Conservation (phyloP, 1,140 invertebrate species). For the Cydia strobilella region DNA sequence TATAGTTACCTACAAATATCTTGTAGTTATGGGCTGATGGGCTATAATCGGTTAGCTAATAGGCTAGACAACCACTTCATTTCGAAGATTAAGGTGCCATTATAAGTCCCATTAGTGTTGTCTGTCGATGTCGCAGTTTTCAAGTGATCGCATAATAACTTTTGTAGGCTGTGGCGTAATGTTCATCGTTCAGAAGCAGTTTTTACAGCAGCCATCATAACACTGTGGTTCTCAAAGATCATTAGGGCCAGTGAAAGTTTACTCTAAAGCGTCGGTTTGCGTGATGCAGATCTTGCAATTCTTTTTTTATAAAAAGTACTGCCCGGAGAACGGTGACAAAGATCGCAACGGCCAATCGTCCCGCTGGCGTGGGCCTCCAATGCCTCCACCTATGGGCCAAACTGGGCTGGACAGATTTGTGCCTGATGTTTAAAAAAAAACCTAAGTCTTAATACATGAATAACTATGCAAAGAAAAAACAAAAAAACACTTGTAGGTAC, state of each 20-base stretch:
- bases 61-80: not conserved
- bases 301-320: not conserved
- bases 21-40: not conserved
- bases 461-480: not conserved
- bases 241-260: slow-evolving; percentile 15
- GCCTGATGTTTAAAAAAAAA: not conserved
- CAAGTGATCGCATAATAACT: not conserved
- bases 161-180: not conserved
- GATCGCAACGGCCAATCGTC: too few relatives aligned
- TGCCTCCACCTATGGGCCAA: too few relatives aligned
- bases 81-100: not conserved
- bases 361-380: too few relatives aligned
- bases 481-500: too few relatives aligned
- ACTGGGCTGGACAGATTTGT: too few relatives aligned
- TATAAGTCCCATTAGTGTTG: not conserved
- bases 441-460: not conserved
- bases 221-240: not conserved
- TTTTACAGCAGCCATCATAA: not conserved
- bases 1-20: not conserved
- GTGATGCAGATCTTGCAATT: slow-evolving; percentile 6
- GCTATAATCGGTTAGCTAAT: not conserved
- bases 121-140: not conserved
- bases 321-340: too few relatives aligned
- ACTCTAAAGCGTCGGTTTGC: not conserved
- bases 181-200: not conserved